Evolutionary conservation across 2,797 vertebrate genomes (phyloP).

Genomic region (Pseudomugil gertrudae): DNA sequence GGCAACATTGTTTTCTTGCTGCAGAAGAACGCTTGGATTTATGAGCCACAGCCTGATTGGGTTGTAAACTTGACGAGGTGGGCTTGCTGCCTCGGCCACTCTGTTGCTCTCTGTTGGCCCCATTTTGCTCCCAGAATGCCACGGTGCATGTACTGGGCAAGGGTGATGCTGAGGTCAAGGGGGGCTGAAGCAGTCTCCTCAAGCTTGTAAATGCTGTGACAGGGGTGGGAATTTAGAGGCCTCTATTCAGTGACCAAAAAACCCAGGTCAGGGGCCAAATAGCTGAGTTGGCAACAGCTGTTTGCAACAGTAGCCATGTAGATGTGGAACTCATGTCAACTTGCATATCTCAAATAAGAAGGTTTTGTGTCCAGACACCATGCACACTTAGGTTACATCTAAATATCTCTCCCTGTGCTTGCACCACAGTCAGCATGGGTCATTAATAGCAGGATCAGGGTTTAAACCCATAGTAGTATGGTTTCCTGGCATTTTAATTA

Average conservation of each 20-base stretch:
- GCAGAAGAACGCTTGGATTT: slow-evolving; percentile 88
- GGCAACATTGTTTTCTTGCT: slow-evolving; percentile 85
- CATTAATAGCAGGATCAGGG: slow-evolving; percentile 23
- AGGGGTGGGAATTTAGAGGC: slow-evolving; percentile 86
- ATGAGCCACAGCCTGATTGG: slow-evolving; percentile 87
- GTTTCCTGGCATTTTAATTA: too few relatives aligned
- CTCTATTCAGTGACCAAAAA: slow-evolving; percentile 83
- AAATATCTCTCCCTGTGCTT: background rate
- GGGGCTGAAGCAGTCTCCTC: slow-evolving; percentile 76
- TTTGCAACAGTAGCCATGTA: slow-evolving; percentile 68
- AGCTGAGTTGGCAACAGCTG: slow-evolving; percentile 86
- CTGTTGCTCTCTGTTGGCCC: slow-evolving; percentile 69
- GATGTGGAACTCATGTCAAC: slow-evolving; percentile 26
- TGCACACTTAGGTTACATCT: background rate
- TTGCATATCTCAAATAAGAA: slow-evolving; percentile 2
- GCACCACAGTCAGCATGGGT: background rate
- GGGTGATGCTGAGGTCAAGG: slow-evolving; percentile 74
- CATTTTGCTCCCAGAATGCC: slow-evolving; percentile 76
- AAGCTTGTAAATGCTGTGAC: slow-evolving; percentile 87
- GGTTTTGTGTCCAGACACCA: background rate
- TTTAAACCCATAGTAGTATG: too few relatives aligned
- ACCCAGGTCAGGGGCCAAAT: slow-evolving; percentile 87
- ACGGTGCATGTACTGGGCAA: slow-evolving; percentile 77
- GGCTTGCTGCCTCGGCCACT: slow-evolving; percentile 68
- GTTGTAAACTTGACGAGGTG: slow-evolving; percentile 88